Conservation (phyloP, 2,797 vertebrate species). For the Cuculus canorus region DNA sequence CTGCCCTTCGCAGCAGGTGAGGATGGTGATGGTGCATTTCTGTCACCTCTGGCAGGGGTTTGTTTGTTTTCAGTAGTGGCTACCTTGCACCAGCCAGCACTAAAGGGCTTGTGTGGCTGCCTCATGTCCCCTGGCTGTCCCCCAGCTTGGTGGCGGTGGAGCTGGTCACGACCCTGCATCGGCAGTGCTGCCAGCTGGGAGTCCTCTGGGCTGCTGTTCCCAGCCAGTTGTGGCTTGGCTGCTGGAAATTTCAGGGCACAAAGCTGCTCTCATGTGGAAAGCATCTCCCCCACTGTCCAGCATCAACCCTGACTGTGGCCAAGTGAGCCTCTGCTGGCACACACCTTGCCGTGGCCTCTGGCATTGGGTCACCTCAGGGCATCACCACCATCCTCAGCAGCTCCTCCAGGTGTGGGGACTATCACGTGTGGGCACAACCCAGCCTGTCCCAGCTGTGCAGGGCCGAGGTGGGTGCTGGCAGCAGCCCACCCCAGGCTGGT, state of each 20-base stretch:
- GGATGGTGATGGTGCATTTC: neutral
- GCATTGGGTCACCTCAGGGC: neutral
- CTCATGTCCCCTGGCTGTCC: conserved; percentile 46
- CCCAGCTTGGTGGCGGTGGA: neutral
- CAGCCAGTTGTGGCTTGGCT: neutral
- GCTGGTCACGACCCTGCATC: neutral
- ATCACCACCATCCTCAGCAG: accelerated
- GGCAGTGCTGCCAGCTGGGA: neutral
- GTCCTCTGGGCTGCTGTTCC: neutral
- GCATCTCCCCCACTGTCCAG: neutral
- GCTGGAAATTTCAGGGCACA: neutral
- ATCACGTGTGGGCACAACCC: neutral
- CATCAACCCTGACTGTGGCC: accelerated
- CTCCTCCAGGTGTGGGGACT: neutral
- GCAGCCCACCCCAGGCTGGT: neutral
- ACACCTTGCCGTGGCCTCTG: neutral
- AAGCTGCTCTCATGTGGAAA: conserved; percentile 37
- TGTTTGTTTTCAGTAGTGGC: neutral
- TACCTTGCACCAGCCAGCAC: neutral
- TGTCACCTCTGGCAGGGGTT: neutral
- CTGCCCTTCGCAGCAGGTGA: neutral
- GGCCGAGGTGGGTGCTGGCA: neutral
- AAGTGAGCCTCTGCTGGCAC: neutral
- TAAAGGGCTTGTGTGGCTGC: neutral
- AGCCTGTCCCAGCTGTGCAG: neutral